phyloP scores from a whole-genome alignment of 1,140 invertebrate species.

The Apis cerana region DNA sequence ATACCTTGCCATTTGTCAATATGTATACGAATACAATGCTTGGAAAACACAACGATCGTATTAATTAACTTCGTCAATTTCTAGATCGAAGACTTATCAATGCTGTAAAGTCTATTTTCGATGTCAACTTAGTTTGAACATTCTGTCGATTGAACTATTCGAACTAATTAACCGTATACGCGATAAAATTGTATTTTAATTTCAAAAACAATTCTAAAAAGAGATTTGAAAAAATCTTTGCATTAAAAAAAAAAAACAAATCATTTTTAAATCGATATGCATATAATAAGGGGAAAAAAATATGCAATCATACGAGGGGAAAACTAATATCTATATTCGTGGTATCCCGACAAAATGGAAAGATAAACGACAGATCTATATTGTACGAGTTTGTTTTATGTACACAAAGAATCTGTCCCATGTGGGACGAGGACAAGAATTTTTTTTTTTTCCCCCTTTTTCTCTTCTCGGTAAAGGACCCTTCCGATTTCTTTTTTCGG shows the following conservation, averaged over 20 bases:
- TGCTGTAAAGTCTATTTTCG: neutral
- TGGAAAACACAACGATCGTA: neutral
- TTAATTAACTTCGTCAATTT: neutral
- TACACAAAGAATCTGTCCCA: constrained; percentile 45
- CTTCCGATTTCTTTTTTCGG: constrained; percentile 22
- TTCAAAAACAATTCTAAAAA: neutral
- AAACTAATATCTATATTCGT: constrained; percentile 19
- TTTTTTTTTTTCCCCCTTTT: neutral
- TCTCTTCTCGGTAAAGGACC: neutral
- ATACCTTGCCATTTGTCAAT: neutral
- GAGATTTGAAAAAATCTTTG: too few relatives aligned
- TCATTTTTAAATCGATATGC: neutral
- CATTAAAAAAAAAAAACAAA: neutral
- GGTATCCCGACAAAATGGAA: neutral
- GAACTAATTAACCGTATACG: neutral
- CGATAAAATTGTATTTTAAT: neutral
- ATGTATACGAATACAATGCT: neutral
- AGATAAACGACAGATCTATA: constrained; percentile 52
- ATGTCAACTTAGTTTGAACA: neutral
- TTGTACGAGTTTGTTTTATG: constrained; percentile 46
- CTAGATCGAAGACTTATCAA: neutral
- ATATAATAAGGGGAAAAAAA: neutral
- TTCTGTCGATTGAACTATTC: neutral
- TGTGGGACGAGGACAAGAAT: constrained; percentile 15
- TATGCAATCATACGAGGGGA: neutral